These are phyloP conservation scores for Papilio machaon DNA, from an alignment of 1,140 invertebrate genomes.

Conservation along the genomic window DNA sequence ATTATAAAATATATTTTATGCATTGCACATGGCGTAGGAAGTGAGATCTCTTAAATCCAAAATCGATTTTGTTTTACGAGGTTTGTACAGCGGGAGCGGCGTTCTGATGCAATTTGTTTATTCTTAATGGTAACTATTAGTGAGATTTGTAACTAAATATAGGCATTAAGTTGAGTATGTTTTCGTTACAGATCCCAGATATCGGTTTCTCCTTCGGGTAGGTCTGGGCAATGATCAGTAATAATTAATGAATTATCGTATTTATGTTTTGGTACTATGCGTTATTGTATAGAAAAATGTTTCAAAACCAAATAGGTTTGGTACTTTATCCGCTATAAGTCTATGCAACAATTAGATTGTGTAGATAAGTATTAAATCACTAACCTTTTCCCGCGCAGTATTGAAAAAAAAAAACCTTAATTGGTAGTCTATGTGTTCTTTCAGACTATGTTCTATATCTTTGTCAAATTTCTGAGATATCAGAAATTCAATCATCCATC, in stretches of 20 bases:
- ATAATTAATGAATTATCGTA: background rate
- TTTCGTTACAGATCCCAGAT: slow-evolving; percentile 33
- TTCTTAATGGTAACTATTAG: slow-evolving; percentile 32
- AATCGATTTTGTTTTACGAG: slow-evolving; percentile 36
- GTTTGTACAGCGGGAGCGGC: slow-evolving; percentile 31
- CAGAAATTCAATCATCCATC: too few relatives aligned
- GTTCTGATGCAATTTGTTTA: slow-evolving; percentile 34
- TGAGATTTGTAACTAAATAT: slow-evolving; percentile 36
- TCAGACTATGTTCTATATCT: too few relatives aligned
- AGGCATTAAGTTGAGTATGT: slow-evolving; percentile 22
- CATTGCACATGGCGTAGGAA: slow-evolving; percentile 30
- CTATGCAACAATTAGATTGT: too few relatives aligned
- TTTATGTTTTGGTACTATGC: background rate
- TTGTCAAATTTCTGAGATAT: too few relatives aligned
- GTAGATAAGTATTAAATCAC: too few relatives aligned
- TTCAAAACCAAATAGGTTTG: background rate
- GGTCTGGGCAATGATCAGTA: slow-evolving; percentile 19
- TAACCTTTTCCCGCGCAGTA: too few relatives aligned
- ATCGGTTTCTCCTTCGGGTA: slow-evolving; percentile 37
- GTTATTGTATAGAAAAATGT: background rate
- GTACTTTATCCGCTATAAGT: too few relatives aligned
- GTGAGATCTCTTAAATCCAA: slow-evolving; percentile 19
- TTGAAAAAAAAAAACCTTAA: too few relatives aligned
- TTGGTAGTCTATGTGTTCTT: too few relatives aligned
- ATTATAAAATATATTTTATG: slow-evolving; percentile 37